A percentile compares a stretch with the other conserved stretches of the same genome.
phyloP scores from a whole-genome alignment of 2,888 invertebrate genomes.

The Nematopogon swammerdamellus region DNA sequence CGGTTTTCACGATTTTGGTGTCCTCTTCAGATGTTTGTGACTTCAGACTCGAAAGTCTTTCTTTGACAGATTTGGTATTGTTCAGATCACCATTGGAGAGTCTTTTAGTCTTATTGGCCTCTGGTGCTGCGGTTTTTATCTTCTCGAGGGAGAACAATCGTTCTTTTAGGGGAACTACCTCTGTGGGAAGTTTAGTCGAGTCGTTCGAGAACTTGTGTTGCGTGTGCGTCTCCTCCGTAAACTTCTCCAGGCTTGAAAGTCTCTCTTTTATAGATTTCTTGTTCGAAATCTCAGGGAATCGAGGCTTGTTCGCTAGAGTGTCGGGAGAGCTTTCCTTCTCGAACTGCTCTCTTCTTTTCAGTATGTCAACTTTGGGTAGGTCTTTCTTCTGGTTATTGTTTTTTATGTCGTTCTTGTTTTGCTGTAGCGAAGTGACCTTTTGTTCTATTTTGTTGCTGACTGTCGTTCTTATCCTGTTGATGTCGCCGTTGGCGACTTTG shows the following conservation, averaged over 20 bases:
- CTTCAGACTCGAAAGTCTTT: conserved; percentile 43
- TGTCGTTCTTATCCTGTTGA: conserved; percentile 45
- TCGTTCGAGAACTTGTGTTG: conserved; percentile 45
- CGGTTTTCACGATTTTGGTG: conserved; percentile 30
- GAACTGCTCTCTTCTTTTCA: conserved; percentile 79
- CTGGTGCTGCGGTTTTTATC: conserved; percentile 35
- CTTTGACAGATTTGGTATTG: conserved; percentile 43
- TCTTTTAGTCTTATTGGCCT: conserved; percentile 45
- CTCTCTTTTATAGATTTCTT: conserved; percentile 71
- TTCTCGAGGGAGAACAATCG: conserved; percentile 62
- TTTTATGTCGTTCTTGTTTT: conserved; percentile 42
- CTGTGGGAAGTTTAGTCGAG: conserved; percentile 51
- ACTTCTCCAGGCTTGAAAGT: conserved; percentile 65
- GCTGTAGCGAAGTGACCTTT: conserved; percentile 60
- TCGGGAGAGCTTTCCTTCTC: conserved; percentile 64
- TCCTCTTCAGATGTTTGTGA: conserved; percentile 47
- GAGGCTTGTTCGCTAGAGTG: conserved; percentile 46
- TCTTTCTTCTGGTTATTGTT: conserved; percentile 52
- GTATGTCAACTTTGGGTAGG: conserved; percentile 77
- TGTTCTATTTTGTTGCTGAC: conserved; percentile 61
- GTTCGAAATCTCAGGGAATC: conserved; percentile 60
- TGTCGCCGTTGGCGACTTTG: conserved; percentile 29
- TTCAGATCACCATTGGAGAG: conserved; percentile 43
- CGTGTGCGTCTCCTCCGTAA: conserved; percentile 48
- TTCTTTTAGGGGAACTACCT: conserved; percentile 62